Evolutionary conservation across 92 coral and sea anemone species (phyloP).

Genomic region (Epizoanthus ramosus): DNA sequence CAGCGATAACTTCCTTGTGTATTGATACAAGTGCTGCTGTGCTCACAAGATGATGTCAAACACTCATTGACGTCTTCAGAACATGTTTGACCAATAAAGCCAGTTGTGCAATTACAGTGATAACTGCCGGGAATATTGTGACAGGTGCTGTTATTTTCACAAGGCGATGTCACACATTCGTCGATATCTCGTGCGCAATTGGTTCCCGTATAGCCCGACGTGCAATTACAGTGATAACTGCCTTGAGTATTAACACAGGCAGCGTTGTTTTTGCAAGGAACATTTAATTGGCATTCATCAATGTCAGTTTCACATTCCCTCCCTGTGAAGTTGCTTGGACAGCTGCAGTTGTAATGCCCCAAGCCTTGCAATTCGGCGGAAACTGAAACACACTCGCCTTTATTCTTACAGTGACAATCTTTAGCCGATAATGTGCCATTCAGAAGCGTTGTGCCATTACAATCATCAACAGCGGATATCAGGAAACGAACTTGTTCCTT

Average conservation of each 20-base stretch:
- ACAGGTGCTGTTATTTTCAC: background rate
- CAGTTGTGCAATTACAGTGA: background rate
- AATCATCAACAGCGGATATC: background rate
- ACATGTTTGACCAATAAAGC: background rate
- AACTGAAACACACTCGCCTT: background rate
- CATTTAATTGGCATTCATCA: background rate
- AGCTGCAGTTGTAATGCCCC: conserved; percentile 9
- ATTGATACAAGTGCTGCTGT: background rate
- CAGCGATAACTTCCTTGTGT: background rate
- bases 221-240: background rate
- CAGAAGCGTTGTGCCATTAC: background rate
- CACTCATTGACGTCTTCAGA: background rate
- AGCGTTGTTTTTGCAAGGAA: background rate
- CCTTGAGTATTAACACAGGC: background rate
- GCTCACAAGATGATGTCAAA: background rate
- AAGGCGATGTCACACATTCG: background rate
- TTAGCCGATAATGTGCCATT: background rate
- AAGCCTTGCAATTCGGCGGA: background rate
- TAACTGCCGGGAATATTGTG: background rate
- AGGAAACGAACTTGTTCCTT: no score
- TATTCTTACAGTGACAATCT: background rate
- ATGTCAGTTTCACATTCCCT: background rate
- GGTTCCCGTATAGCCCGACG: background rate
- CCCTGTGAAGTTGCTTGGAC: background rate
- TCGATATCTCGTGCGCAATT: background rate